Conservation (phyloP, 2,888 invertebrate genomes). For the Willowsia nigromaculata region DNA sequence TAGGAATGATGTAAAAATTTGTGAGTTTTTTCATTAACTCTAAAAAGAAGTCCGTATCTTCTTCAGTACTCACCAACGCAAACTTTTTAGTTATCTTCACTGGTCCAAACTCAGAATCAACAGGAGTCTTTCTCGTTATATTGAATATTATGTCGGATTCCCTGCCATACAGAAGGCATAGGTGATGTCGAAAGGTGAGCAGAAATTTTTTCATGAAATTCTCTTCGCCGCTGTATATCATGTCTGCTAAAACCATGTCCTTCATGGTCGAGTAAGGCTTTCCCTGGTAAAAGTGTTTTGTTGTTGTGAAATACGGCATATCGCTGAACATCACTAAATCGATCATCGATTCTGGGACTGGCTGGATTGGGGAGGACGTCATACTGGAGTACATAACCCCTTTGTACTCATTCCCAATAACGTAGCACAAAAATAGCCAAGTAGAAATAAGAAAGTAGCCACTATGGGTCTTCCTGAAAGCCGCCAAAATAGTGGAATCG, state of each 20-base stretch:
- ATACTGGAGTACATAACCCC: constrained; percentile 57
- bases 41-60: constrained; percentile 17
- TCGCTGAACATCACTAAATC: constrained; percentile 29
- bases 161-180: not conserved
- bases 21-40: constrained; percentile 8
- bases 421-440: constrained; percentile 28
- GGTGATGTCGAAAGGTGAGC: not conserved
- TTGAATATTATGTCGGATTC: constrained; percentile 27
- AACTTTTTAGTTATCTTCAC: not conserved
- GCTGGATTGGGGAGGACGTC: constrained; percentile 22
- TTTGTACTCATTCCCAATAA: constrained; percentile 57
- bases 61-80: constrained; percentile 35
- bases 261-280: constrained; percentile 31
- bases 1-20: constrained; percentile 23
- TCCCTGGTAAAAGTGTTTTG: not conserved
- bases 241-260: constrained; percentile 47
- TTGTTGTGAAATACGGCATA: constrained; percentile 48
- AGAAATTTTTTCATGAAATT: not conserved
- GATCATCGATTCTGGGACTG: constrained; percentile 20
- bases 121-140: not conserved
- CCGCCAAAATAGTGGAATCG: not conserved
- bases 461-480: not conserved
- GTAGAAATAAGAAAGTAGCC: constrained; percentile 42
- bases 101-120: constrained; percentile 1
- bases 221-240: not conserved